Percentiles rank a stretch among this genome's conserved stretches.
These are phyloP conservation scores for Limenitis camilla DNA, from an alignment of 2,888 invertebrate species.

Conservation along the genomic window DNA sequence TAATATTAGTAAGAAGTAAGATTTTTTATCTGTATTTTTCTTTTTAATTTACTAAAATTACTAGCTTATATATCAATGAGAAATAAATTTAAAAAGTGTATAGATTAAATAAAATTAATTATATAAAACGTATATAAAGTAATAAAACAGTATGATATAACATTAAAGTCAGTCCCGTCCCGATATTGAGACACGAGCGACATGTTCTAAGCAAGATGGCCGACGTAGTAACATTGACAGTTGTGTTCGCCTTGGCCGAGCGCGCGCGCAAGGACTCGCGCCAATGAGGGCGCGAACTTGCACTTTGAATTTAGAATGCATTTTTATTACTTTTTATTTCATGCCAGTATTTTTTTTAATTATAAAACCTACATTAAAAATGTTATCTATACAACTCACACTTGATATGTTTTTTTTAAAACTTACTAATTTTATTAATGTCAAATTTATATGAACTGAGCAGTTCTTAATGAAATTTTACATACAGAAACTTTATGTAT, in stretches of 20 bases:
- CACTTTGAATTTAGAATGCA: constrained; percentile 25
- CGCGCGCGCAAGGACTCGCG: constrained; percentile 52
- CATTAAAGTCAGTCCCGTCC: background rate
- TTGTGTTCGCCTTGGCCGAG: constrained; percentile 57
- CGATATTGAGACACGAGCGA: constrained; percentile 8
- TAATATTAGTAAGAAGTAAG: no score
- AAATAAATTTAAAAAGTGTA: no score
- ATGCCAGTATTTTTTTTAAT: background rate
- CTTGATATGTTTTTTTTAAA: no score
- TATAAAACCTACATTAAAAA: no score
- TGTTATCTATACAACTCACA: no score
- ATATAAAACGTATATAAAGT: background rate
- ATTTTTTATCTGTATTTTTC: no score
- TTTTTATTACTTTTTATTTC: constrained; percentile 9
- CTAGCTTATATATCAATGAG: no score
- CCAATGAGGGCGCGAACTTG: constrained; percentile 48
- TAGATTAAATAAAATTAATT: background rate
- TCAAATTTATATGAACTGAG: no score
- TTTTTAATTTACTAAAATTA: no score
- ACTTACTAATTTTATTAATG: no score
- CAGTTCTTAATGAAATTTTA: no score
- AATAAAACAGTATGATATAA: background rate
- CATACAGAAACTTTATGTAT: no score
- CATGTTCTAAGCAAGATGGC: constrained; percentile 49
- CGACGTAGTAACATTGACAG: constrained; percentile 65